phyloP scores from a whole-genome alignment of 2,888 invertebrate genomes.

The Oxyscelio sp. region DNA sequence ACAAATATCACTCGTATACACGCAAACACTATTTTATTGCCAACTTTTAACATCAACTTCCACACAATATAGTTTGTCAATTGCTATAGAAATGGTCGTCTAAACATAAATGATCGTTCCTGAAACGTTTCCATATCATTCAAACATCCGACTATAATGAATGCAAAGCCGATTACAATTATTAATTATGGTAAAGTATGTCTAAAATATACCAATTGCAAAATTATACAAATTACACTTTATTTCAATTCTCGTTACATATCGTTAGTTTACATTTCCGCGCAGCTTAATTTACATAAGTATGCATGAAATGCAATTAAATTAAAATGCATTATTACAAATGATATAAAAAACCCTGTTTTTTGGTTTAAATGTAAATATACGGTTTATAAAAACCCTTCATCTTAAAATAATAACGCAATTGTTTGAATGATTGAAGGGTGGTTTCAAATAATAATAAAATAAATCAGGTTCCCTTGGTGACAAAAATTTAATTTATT shows the following conservation, averaged over 20 bases:
- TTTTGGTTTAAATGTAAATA: no score
- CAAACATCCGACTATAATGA: not conserved
- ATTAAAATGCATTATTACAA: slow-evolving; percentile 17
- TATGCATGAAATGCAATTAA: slow-evolving; percentile 9
- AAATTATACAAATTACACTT: not conserved
- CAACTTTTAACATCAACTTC: slow-evolving; percentile 34
- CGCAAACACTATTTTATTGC: slow-evolving; percentile 50
- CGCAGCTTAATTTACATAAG: slow-evolving; percentile 1
- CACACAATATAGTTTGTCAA: slow-evolving; percentile 6
- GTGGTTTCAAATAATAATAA: no score
- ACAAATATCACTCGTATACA: slow-evolving; percentile 58
- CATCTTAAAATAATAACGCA: no score
- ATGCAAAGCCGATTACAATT: not conserved
- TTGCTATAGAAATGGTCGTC: no score
- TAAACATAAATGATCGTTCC: not conserved
- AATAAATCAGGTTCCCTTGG: no score
- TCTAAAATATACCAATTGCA: not conserved
- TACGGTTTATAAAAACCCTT: no score
- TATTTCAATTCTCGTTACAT: not conserved
- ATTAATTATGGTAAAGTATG: not conserved
- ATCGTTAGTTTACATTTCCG: not conserved
- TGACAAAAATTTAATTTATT: no score
- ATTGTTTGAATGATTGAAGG: no score
- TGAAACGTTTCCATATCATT: not conserved
- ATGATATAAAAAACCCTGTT: no score